These are phyloP conservation scores for Pogonophryne albipinna DNA, from an alignment of 2,797 vertebrate genomes.

Conservation along the genomic window DNA sequence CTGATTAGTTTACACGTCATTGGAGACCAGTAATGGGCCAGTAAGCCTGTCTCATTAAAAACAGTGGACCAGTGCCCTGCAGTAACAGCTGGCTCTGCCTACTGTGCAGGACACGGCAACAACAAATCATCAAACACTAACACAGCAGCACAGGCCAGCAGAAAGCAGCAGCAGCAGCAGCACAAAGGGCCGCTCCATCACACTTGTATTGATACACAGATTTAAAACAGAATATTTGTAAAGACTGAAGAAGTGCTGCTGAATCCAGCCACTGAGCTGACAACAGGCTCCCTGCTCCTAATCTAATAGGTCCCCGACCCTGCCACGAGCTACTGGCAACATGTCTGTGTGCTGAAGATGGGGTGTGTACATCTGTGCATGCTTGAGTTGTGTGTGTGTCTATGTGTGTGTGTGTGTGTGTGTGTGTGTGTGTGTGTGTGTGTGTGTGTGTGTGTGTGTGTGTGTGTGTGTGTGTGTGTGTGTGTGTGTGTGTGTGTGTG, in stretches of 20 bases:
- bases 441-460: constrained; percentile 46
- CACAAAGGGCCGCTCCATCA: constrained; percentile 36
- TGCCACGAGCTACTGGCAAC: constrained; percentile 68
- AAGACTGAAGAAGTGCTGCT: constrained; percentile 40
- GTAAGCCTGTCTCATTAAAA: constrained; percentile 77
- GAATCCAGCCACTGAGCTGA: constrained; percentile 55
- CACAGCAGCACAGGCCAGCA: constrained; percentile 47
- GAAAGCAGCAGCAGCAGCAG: constrained; percentile 7
- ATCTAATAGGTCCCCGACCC: constrained; percentile 65
- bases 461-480: constrained; percentile 45
- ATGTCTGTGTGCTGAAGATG: constrained; percentile 63
- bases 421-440: constrained; percentile 45
- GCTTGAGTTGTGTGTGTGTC: constrained; percentile 60
- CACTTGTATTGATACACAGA: constrained; percentile 53
- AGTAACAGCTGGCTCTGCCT: constrained; percentile 67
- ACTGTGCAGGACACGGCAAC: constrained; percentile 41
- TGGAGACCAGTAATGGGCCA: constrained; percentile 74
- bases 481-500: constrained; percentile 20
- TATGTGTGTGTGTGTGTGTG: constrained; percentile 34
- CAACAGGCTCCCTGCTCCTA: constrained; percentile 52
- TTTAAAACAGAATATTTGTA: constrained; percentile 41
- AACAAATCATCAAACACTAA: constrained; percentile 70
- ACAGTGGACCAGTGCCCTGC: constrained; percentile 68
- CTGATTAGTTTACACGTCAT: constrained; percentile 72
- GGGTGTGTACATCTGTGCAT: constrained; percentile 59